phyloP scores from a whole-genome alignment of 2,888 invertebrate species.

The Eurytoma californica region DNA sequence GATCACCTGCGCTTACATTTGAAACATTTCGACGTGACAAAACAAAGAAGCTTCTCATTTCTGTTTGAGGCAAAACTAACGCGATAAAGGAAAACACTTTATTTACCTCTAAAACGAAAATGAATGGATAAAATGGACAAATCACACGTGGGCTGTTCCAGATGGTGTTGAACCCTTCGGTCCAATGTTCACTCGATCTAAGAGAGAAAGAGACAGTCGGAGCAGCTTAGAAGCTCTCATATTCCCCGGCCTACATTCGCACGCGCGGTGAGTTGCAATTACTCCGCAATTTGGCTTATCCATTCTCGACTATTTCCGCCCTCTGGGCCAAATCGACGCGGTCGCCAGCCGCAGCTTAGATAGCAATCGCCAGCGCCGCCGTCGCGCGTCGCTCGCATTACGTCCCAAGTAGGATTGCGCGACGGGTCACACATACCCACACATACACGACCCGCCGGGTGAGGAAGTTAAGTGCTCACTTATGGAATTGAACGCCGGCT shows the following conservation, averaged over 20 bases:
- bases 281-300: slow-evolving; percentile 50
- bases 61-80: too few species aligned
- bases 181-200: too few species aligned
- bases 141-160: too few species aligned
- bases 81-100: too few species aligned
- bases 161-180: too few species aligned
- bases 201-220: not conserved
- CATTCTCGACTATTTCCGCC: slow-evolving; percentile 40
- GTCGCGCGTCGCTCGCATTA: slow-evolving; percentile 3
- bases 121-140: too few species aligned
- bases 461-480: slow-evolving; percentile 46
- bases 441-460: not conserved
- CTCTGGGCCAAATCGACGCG: not conserved
- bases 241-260: not conserved
- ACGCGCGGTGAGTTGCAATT: slow-evolving; percentile 32
- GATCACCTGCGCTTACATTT: too few species aligned
- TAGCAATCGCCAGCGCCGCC: not conserved
- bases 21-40: too few species aligned
- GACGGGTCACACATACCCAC: not conserved
- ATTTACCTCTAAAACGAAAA: too few species aligned
- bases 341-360: not conserved
- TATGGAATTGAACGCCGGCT: slow-evolving; percentile 8
- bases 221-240: not conserved
- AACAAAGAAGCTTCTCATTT: too few species aligned
- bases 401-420: not conserved